Conservation (phyloP, 1,140 invertebrate genomes). For the Drosophila jambulina region DNA sequence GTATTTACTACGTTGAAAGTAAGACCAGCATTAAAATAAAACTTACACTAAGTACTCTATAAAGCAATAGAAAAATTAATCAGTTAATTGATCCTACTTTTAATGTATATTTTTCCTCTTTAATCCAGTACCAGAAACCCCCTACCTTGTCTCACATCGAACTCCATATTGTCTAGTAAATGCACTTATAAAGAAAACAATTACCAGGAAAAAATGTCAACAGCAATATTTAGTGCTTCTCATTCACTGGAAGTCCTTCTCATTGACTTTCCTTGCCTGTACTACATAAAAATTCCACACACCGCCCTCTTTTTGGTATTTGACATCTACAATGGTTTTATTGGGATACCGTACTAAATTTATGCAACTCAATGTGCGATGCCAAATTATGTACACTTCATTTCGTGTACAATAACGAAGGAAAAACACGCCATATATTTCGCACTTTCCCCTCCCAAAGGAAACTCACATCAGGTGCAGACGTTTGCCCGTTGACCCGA, state of each 20-base stretch:
- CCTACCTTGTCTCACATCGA: not conserved
- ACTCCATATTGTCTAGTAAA: conserved; percentile 13
- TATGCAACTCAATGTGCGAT: conserved; percentile 67
- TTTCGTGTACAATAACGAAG: conserved; percentile 65
- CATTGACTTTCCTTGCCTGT: conserved; percentile 7
- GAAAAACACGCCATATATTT: conserved; percentile 65
- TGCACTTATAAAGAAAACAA: conserved; percentile 34
- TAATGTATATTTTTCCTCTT: not conserved
- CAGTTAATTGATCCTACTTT: not conserved
- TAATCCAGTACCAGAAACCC: not conserved
- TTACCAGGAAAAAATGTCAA: conserved; percentile 28
- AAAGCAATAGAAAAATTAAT: not conserved
- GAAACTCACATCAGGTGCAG: conserved; percentile 63
- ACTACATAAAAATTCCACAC: conserved; percentile 18
- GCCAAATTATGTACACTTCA: conserved; percentile 79
- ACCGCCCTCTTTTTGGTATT: conserved; percentile 40
- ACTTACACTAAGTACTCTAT: not conserved
- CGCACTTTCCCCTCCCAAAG: conserved; percentile 24
- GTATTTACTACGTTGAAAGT: not conserved
- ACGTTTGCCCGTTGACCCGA: conserved; percentile 29
- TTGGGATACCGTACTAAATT: conserved; percentile 64
- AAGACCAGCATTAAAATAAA: not conserved
- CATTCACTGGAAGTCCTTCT: conserved; percentile 19
- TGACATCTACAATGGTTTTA: conserved; percentile 78
- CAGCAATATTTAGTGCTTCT: conserved; percentile 30